These are phyloP conservation scores for Prionailurus bengalensis DNA, from an alignment of 2,113 vertebrate genomes.

Conservation along the genomic window DNA sequence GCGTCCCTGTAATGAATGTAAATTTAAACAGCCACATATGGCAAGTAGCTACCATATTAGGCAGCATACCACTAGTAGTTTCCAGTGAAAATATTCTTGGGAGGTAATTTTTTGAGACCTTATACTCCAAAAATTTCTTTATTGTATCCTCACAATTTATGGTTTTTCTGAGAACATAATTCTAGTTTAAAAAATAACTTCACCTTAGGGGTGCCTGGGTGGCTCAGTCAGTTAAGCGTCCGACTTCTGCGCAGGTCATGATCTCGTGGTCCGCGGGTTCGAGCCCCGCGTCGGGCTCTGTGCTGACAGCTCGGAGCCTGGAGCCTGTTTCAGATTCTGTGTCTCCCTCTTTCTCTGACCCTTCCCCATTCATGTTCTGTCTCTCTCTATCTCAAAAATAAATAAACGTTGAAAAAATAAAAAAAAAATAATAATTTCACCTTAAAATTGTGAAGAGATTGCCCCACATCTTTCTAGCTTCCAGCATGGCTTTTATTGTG, in stretches of 20 bases:
- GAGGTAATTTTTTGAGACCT: neutral
- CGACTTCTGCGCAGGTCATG: too few relatives aligned
- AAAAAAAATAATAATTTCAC: neutral
- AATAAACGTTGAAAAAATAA: too few relatives aligned
- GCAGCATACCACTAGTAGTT: neutral
- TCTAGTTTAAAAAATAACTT: neutral
- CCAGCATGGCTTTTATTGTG: too few relatives aligned
- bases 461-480: neutral
- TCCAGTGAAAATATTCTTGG: neutral
- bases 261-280: too few relatives aligned
- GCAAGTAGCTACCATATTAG: neutral
- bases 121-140: neutral
- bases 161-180: neutral
- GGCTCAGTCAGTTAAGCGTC: too few relatives aligned
- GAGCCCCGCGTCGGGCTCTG: too few relatives aligned
- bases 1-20: neutral
- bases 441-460: neutral
- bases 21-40: neutral
- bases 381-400: too few relatives aligned
- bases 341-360: too few relatives aligned
- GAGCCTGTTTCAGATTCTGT: too few relatives aligned
- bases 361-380: too few relatives aligned
- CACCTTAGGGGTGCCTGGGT: neutral
- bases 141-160: neutral
- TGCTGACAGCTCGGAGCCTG: too few relatives aligned